Evolutionary conservation across 2,797 vertebrate genomes (phyloP), one percentile per base, ranked within the genome.

Genomic region (Buphagus erythrorhynchus): DNA sequence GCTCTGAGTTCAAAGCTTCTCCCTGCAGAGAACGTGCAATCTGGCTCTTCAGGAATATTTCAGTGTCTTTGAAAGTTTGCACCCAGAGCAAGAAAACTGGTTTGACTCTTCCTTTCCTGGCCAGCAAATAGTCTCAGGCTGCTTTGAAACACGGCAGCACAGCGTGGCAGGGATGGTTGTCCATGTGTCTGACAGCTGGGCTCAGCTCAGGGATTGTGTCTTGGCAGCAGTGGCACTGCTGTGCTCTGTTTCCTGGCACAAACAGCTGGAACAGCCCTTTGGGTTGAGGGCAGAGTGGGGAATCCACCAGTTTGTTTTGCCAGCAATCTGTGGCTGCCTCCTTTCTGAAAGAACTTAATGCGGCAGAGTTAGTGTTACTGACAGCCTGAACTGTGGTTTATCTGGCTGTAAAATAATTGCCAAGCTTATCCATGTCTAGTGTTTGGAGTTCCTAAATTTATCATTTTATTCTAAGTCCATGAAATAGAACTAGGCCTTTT

Each of bases 11-110:
- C 6, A 14, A 58, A 51, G n/a, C 10, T 35, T 68, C 24, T 63
- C 5, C 16, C 62, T 17, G 29, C 14, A 84, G 25, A 62, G n/a
- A 43, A 10, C 2, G 1, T 1, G 3, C 0, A 0, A 9, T 54
- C 36, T 35, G 35, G 9, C 22, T 94, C 42, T 33, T n/a, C 29
- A 5, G 19, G 4, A 20, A 11, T 38, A 17, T 46, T 63, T 45
- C 38, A n/a, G 9, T 69, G 5, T 45, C 49, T 72, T 74, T 38
- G 68, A 31, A 71, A 55, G 11, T 48, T 49, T 67, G 17, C 26
- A 62, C 5, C 6, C 36, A 42, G 31, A 79, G 38, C 20, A 38
- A 57, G 48, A 59, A 63, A 82, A 42, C 20, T 57, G 36, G 4
- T 57, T 77, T 69, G 49, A 54, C 20, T 74, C 48, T 75, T 65